A percentile compares a stretch with the other conserved stretches of the same genome.
These are phyloP conservation scores for Dinomys branickii DNA, from an alignment of 2,113 vertebrate genomes.

Conservation along the genomic window DNA sequence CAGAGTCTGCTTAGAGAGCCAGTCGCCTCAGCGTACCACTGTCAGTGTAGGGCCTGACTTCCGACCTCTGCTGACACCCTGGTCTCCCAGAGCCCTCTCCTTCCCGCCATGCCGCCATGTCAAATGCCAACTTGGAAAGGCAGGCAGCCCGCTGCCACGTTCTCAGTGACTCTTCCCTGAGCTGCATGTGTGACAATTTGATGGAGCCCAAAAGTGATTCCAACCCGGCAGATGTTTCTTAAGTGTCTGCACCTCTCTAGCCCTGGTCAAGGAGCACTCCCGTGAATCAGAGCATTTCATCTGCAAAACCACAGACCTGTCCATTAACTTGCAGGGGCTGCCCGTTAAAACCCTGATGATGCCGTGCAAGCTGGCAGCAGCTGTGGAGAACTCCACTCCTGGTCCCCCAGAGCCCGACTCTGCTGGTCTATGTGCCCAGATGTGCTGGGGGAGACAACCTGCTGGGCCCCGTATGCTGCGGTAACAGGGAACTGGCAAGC, in stretches of 20 bases:
- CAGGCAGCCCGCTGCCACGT: background rate
- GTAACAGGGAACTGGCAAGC: background rate
- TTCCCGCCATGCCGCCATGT: rapidly evolving
- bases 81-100: background rate
- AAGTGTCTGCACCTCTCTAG: background rate
- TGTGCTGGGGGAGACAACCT: background rate
- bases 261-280: background rate
- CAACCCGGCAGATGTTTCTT: background rate
- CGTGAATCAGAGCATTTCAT: background rate
- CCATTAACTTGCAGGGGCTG: background rate
- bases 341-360: background rate
- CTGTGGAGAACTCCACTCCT: background rate
- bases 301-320: background rate
- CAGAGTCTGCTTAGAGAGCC: background rate
- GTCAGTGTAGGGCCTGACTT: background rate
- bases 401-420: background rate
- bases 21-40: background rate
- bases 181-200: background rate
- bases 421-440: background rate
- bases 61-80: background rate
- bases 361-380: background rate
- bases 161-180: background rate
- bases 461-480: background rate
- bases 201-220: background rate
- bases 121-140: background rate